phyloP scores from a whole-genome alignment of 2,888 invertebrate species.

The Cephalotes varians region DNA sequence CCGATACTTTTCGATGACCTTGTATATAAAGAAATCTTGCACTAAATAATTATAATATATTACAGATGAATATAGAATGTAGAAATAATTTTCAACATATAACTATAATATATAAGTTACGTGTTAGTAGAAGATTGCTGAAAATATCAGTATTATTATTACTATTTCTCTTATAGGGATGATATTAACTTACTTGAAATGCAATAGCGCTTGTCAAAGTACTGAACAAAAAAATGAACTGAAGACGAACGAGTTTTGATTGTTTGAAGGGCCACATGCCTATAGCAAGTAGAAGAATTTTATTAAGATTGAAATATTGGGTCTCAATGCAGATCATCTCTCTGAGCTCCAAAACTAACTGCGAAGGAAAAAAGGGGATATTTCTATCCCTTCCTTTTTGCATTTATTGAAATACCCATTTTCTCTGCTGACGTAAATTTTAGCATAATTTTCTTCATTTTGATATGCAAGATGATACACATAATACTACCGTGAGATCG shows the following conservation, averaged over 20 bases:
- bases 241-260: neutral
- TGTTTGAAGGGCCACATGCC: constrained; percentile 1
- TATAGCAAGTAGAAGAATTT: neutral
- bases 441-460: no score
- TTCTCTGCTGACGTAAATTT: neutral
- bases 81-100: no score
- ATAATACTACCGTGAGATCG: no score
- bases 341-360: neutral
- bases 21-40: no score
- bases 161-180: no score
- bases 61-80: no score
- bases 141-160: no score
- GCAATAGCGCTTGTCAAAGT: neutral
- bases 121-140: no score
- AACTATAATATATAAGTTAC: no score
- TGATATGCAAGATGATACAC: no score
- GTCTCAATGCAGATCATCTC: neutral
- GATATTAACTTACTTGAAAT: constrained; percentile 22
- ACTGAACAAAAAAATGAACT: neutral
- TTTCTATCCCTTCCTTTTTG: neutral
- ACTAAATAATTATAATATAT: no score
- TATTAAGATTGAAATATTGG: neutral
- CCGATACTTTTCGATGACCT: no score
- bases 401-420: neutral
- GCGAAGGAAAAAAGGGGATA: neutral